Base-by-base conservation (phyloP, 1,140 invertebrate species). In the Heliconius hewitsoni region DNA sequence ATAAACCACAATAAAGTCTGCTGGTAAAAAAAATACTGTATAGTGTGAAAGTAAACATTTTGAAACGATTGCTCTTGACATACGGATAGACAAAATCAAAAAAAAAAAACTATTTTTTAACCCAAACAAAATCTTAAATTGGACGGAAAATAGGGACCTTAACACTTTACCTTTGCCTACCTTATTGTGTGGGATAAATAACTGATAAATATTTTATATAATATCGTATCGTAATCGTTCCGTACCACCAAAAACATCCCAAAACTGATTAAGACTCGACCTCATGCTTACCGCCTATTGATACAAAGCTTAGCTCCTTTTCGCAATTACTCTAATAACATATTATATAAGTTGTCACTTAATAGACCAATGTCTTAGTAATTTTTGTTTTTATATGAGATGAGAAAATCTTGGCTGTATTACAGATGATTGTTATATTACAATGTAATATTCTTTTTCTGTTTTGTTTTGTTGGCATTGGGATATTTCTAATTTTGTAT, bases 271-370 rank as follows among this genome's bases (percentile, higher is more conserved):
- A 66, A 66, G 60, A 11, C 23, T 30, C 60, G 23, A 30, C 60
- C 60, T 66, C 60, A 66, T 27, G 4, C 60, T 66, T 66, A 66
- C 60, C 23, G 60, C 60, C 60, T 66, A 66, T 66, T 66, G 60
- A 66, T 23, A 66, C 13, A 30, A 66, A 11, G 60, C 60, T 66
- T 66, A 66, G 60, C 60, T 66, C 16, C 60, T 66, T 66, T 66
- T 13, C 27, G 60, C 27, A 66, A 66, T 66, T 66, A 27, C 60
- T 66, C 60, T 16, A 66, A 66, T 66, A 66, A 66, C 60, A 66
- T n/a, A 30, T 66, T 66, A 66, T 66, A 66, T 66, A 66, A 66
- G 27, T 66, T 66, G 60, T 66, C 60, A 66, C 60, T 66, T 66
- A 57, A 66, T 66, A 66, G 27, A 66, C 60, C 60, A 30, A 66